Evolutionary conservation across 1,140 invertebrate genomes (phyloP).

Genomic region (Drosophila murphyi): DNA sequence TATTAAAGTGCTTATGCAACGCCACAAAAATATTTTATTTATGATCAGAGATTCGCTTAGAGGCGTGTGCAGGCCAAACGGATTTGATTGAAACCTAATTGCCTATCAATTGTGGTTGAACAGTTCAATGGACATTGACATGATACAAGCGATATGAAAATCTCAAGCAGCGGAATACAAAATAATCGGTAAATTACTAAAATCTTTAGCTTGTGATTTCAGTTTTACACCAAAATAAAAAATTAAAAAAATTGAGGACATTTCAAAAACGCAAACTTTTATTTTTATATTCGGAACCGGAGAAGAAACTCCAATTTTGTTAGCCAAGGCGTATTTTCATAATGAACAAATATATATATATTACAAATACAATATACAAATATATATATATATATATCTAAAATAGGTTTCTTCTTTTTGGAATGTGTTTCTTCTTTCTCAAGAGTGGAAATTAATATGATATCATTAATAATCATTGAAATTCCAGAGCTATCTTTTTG

Average conservation of each 20-base stretch:
- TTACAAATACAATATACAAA: too few species aligned
- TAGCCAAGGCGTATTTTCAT: too few species aligned
- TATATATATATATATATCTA: too few species aligned
- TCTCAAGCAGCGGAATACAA: not conserved
- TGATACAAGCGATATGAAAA: conserved; percentile 21
- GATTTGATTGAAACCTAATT: conserved; percentile 67
- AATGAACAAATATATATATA: too few species aligned
- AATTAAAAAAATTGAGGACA: too few species aligned
- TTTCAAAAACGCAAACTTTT: too few species aligned
- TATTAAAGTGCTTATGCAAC: conserved; percentile 67
- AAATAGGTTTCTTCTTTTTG: too few species aligned
- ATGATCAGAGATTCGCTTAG: conserved; percentile 30
- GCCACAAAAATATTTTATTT: conserved; percentile 39
- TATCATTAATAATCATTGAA: not conserved
- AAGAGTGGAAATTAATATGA: too few species aligned
- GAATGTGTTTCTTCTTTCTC: too few species aligned
- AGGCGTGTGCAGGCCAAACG: conserved; percentile 48
- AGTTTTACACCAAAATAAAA: not conserved
- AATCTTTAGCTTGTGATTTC: not conserved
- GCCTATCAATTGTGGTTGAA: conserved; percentile 52
- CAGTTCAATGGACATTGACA: conserved; percentile 37
- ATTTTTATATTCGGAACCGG: too few species aligned
- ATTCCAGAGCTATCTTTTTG: conserved; percentile 10
- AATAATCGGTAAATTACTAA: not conserved
- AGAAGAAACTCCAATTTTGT: too few species aligned